A percentile compares a stretch with the other conserved stretches of the same genome.
These are phyloP conservation scores for Cylindroiulus punctatus DNA, from an alignment of 2,888 invertebrate genomes.

Conservation along the genomic window DNA sequence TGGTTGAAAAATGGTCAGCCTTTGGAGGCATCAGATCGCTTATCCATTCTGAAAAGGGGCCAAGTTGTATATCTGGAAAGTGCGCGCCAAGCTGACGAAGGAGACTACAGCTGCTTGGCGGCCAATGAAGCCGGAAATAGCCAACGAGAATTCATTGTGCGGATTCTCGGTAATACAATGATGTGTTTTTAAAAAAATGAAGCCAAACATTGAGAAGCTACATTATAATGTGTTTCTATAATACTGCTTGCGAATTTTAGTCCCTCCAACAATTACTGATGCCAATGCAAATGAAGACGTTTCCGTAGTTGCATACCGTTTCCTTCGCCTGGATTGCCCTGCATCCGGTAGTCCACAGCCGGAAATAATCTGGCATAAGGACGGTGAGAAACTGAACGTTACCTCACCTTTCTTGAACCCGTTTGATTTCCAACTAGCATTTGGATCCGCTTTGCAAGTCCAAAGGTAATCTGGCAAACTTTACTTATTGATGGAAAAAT, in stretches of 20 bases:
- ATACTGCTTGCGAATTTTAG: constrained; percentile 5
- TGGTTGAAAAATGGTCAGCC: constrained; percentile 60
- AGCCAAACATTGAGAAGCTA: background rate
- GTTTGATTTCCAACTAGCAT: background rate
- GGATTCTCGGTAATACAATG: constrained; percentile 67
- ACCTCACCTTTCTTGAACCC: background rate
- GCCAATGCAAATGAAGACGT: constrained; percentile 52
- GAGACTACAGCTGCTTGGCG: constrained; percentile 72
- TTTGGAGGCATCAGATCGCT: constrained; percentile 51
- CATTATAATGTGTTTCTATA: no score
- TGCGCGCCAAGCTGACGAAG: constrained; percentile 66
- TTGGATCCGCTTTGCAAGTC: background rate
- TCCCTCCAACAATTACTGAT: constrained; percentile 52
- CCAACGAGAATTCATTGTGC: constrained; percentile 69
- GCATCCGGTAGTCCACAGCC: constrained; percentile 65
- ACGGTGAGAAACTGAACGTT: constrained; percentile 56
- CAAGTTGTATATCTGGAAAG: constrained; percentile 46
- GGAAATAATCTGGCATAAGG: constrained; percentile 61
- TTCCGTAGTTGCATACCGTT: constrained; percentile 62
- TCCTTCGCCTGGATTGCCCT: constrained; percentile 63
- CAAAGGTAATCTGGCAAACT: background rate
- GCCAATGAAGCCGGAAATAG: constrained; percentile 72
- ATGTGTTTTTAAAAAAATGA: background rate
- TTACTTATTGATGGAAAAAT: background rate
- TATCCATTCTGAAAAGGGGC: constrained; percentile 55